Conservation (phyloP, 2,888 invertebrate genomes). For the Siphonodentalium dalli region DNA sequence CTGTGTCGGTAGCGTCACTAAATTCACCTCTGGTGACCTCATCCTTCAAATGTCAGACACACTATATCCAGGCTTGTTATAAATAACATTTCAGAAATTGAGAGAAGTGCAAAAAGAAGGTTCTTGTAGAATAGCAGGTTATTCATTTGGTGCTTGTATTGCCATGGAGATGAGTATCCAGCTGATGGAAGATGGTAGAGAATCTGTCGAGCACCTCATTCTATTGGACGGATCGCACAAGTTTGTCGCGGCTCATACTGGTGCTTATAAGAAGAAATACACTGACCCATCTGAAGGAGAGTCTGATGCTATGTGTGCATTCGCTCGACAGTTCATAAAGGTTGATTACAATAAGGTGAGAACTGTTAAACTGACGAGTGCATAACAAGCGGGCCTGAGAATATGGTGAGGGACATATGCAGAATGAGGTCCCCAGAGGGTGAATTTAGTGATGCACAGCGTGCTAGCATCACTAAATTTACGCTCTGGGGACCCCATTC, state of each 20-base stretch:
- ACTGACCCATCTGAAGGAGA: conserved; percentile 42
- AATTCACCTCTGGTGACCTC: no score
- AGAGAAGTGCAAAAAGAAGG: conserved; percentile 79
- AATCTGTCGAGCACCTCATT: conserved; percentile 70
- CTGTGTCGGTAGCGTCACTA: no score
- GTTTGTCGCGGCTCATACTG: conserved; percentile 66
- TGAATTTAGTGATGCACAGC: no score
- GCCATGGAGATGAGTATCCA: conserved; percentile 94
- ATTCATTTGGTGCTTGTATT: conserved; percentile 94
- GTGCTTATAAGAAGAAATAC: conserved; percentile 44
- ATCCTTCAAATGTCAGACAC: no score
- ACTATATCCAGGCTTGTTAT: no score
- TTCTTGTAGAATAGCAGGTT: conserved; percentile 89
- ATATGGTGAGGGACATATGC: no score
- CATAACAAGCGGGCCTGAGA: no score
- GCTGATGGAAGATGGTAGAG: conserved; percentile 70
- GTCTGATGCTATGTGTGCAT: conserved; percentile 50
- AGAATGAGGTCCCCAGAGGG: no score
- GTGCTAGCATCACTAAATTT: no score
- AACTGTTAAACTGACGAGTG: neutral
- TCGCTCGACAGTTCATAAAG: conserved; percentile 50
- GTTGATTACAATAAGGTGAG: conserved; percentile 42
- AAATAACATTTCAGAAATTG: conserved; percentile 71
- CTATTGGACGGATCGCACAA: conserved; percentile 82
- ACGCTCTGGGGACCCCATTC: no score